Conservation (phyloP, 2,888 invertebrate genomes). For the Eurytoma californica region DNA sequence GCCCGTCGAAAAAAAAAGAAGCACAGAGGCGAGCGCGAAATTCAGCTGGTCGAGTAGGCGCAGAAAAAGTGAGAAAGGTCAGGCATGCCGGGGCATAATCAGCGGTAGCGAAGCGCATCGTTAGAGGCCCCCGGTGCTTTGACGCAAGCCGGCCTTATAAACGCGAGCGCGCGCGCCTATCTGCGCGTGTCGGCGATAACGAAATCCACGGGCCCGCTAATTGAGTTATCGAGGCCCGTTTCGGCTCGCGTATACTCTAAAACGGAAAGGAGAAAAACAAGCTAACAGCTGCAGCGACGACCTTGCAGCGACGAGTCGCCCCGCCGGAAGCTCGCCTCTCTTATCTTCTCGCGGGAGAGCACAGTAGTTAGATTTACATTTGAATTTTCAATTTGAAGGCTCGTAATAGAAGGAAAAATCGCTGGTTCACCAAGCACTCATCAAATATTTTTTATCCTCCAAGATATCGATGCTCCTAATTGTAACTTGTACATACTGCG, state of each 20-base stretch:
- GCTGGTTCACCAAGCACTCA: too few species aligned
- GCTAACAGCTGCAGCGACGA: slow-evolving; percentile 23
- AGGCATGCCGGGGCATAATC: slow-evolving; percentile 67
- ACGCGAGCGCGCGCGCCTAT: slow-evolving; percentile 43
- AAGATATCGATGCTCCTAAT: background rate
- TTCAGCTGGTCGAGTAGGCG: background rate
- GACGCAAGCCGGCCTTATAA: slow-evolving; percentile 62
- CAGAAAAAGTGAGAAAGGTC: slow-evolving; percentile 65
- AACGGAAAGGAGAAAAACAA: slow-evolving; percentile 4
- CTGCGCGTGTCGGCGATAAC: slow-evolving; percentile 60
- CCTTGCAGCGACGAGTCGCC: background rate
- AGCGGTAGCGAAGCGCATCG: slow-evolving; percentile 55
- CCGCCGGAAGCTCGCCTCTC: background rate
- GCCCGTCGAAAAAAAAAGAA: background rate
- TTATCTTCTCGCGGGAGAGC: background rate
- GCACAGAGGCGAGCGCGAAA: too few species aligned
- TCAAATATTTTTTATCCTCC: background rate
- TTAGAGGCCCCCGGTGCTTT: slow-evolving; percentile 30
- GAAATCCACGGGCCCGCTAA: slow-evolving; percentile 56
- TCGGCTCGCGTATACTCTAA: background rate
- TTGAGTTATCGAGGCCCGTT: slow-evolving; percentile 55
- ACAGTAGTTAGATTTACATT: too few species aligned
- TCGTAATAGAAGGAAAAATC: too few species aligned
- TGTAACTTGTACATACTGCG: background rate
- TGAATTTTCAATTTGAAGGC: too few species aligned